phyloP scores from a whole-genome alignment of 2,113 vertebrate genomes.

The Mustela lutreola region DNA sequence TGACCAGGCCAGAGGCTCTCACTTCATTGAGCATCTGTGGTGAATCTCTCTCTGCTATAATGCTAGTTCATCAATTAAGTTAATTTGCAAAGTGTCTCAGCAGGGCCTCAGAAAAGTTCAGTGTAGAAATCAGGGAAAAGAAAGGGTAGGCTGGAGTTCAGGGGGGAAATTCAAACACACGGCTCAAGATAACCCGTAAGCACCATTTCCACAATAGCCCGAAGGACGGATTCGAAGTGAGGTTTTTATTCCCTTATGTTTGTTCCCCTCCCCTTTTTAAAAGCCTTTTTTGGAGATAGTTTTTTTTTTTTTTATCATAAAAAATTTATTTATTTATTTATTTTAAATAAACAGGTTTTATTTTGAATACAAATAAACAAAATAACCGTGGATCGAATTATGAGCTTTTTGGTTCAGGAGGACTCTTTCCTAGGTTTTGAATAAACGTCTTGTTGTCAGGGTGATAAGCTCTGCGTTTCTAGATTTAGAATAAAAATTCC shows the following conservation, averaged over 20 bases:
- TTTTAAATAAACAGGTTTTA: not conserved
- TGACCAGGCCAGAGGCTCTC: not conserved
- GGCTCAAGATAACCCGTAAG: not conserved
- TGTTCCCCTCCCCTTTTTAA: not conserved
- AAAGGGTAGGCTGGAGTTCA: not conserved
- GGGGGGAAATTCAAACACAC: not conserved
- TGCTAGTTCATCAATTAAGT: not conserved
- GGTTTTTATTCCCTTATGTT: not conserved
- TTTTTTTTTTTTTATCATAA: not conserved
- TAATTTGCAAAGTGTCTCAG: not conserved
- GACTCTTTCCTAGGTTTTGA: not conserved
- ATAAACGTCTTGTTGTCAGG: conserved; percentile 26
- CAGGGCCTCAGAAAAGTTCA: not conserved
- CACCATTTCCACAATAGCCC: not conserved
- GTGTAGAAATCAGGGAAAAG: not conserved
- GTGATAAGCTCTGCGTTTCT: conserved; percentile 75
- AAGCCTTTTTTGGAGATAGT: not conserved
- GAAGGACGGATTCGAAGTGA: not conserved
- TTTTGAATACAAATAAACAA: conserved; percentile 45
- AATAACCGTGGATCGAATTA: not conserved
- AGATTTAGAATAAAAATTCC: conserved; percentile 74
- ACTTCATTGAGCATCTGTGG: not conserved
- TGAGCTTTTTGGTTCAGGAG: not conserved
- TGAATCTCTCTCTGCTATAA: not conserved
- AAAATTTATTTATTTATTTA: no score